A percentile compares a stretch with the other conserved stretches of the same genome.
These are phyloP conservation scores for Prenolepis imparis DNA, from an alignment of 2,888 invertebrate species.

Conservation along the genomic window DNA sequence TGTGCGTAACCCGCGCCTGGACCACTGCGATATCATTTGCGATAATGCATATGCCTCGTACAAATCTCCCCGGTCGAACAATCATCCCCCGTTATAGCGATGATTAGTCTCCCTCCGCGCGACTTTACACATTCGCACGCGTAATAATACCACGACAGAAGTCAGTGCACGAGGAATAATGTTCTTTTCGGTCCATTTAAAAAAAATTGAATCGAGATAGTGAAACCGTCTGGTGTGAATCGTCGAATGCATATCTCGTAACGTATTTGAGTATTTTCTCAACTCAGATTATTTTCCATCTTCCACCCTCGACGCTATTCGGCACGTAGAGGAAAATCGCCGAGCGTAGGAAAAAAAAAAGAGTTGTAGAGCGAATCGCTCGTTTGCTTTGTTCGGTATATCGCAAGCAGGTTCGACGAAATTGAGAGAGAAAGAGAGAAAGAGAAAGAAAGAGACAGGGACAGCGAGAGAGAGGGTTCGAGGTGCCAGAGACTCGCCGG, in stretches of 20 bases:
- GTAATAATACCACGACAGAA: conserved; percentile 63
- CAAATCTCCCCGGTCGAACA: conserved; percentile 75
- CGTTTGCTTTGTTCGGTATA: conserved; percentile 74
- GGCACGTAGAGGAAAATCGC: conserved; percentile 75
- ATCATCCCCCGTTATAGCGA: conserved; percentile 63
- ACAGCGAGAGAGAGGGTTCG: conserved; percentile 63
- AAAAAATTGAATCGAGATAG: conserved; percentile 64
- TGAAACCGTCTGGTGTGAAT: not conserved
- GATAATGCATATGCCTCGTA: conserved; percentile 75
- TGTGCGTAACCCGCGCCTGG: conserved; percentile 69
- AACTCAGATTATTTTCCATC: conserved; percentile 66
- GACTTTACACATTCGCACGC: conserved; percentile 74
- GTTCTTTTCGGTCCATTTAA: conserved; percentile 57
- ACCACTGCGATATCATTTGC: conserved; percentile 73
- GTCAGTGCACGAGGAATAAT: conserved; percentile 43
- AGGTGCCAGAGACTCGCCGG: conserved; percentile 78
- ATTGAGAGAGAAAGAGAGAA: conserved; percentile 43
- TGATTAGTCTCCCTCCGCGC: conserved; percentile 64
- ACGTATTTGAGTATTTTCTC: conserved; percentile 69
- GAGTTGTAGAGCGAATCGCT: conserved; percentile 67
- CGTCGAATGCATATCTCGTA: conserved; percentile 56
- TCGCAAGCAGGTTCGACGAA: conserved; percentile 67
- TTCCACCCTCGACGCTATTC: conserved; percentile 63
- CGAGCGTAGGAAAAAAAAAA: conserved; percentile 66
- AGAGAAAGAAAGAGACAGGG: conserved; percentile 33